These are phyloP conservation scores for Noctua janthe DNA, from an alignment of 2,888 invertebrate genomes.

Conservation along the genomic window DNA sequence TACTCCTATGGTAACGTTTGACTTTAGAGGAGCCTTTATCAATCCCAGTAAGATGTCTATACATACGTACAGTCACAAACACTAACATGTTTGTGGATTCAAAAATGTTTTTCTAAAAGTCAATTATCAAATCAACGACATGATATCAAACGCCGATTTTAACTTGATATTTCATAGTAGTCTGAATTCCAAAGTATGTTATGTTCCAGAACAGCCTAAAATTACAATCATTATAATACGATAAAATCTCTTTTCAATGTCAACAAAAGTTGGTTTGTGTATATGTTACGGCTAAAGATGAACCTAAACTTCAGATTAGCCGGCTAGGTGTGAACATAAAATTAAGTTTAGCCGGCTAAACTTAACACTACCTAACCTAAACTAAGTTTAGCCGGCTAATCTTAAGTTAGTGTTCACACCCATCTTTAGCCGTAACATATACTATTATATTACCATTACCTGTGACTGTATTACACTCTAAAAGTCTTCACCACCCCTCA, in stretches of 20 bases:
- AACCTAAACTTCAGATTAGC: too few relatives aligned
- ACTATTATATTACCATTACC: not conserved
- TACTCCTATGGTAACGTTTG: too few relatives aligned
- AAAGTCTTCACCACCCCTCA: constrained; percentile 10
- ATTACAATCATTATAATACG: not conserved
- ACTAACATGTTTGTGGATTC: not conserved
- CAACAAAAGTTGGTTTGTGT: not conserved
- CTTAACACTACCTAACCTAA: too few relatives aligned
- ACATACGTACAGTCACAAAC: too few relatives aligned
- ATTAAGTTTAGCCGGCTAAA: too few relatives aligned
- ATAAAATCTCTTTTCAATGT: not conserved
- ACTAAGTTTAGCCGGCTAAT: too few relatives aligned
- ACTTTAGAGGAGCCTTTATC: too few relatives aligned
- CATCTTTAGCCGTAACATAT: too few relatives aligned
- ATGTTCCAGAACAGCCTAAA: not conserved
- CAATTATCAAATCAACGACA: not conserved
- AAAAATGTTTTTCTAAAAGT: not conserved
- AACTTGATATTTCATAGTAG: not conserved
- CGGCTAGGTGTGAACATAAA: too few relatives aligned
- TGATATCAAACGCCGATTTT: not conserved
- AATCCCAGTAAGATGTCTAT: not conserved
- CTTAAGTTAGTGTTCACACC: too few relatives aligned
- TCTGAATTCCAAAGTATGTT: not conserved
- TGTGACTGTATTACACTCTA: not conserved
- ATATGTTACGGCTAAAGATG: too few relatives aligned